Percentiles rank a stretch among this genome's conserved stretches.
phyloP scores from a whole-genome alignment of 2,888 invertebrate species.

The Acanthopleura granulata region DNA sequence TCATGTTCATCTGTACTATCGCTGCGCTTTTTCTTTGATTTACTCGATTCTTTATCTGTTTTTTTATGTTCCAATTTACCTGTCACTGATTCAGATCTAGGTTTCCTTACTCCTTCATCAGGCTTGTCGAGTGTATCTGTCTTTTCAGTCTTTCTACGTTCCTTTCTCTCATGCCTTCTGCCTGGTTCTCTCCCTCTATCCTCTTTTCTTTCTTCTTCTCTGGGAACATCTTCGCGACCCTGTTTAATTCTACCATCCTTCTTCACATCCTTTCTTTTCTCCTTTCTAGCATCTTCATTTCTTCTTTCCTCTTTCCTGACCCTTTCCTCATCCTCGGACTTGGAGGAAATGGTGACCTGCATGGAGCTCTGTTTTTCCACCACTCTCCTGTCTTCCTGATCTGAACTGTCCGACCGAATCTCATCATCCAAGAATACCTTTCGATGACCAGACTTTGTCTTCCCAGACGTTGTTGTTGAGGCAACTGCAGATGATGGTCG shows the following conservation, averaged over 20 bases:
- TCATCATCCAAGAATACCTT: conserved; percentile 20
- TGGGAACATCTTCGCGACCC: conserved; percentile 26
- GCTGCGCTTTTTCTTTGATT: too few relatives aligned
- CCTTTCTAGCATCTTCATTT: conserved; percentile 40
- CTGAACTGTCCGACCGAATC: conserved; percentile 10
- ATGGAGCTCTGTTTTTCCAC: conserved; percentile 27
- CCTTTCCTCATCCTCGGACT: conserved; percentile 36
- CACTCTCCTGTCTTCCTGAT: conserved; percentile 16
- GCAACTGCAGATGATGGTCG: conserved; percentile 75
- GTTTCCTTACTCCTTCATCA: conserved; percentile 14
- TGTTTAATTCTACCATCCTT: conserved; percentile 22
- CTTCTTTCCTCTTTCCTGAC: conserved; percentile 67
- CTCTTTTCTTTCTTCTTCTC: conserved; percentile 21
- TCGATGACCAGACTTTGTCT: conserved; percentile 26
- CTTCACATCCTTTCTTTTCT: conserved; percentile 26
- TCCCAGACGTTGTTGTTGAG: conserved; percentile 29
- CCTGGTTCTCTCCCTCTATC: conserved; percentile 21
- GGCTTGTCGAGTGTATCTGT: conserved; percentile 27
- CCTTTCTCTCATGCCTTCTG: conserved; percentile 20
- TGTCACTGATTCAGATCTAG: background rate
- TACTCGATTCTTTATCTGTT: too few relatives aligned
- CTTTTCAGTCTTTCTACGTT: conserved; percentile 32
- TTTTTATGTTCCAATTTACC: background rate
- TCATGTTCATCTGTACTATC: too few relatives aligned
- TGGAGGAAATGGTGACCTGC: conserved; percentile 33